Evolutionary conservation across 2,113 vertebrate species (phyloP), one percentile per base, ranked within the genome.

Genomic region (Mormyrus lacerda): DNA sequence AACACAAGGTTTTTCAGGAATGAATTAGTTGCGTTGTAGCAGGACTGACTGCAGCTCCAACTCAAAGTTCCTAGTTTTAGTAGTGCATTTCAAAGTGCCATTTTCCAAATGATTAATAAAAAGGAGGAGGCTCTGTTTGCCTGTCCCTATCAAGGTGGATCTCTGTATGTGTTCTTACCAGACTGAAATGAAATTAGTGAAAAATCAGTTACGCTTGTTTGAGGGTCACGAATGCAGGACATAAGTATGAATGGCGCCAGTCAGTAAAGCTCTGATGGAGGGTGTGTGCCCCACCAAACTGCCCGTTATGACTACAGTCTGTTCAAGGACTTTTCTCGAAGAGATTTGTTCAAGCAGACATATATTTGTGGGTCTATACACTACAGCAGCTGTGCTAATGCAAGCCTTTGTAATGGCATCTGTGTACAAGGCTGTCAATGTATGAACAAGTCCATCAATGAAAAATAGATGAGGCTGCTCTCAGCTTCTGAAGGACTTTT

Each of bases 401-500:
- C n/a, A 27, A 53, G 27, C 47, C 50, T 84, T 84, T 19, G 9
- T 31, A 35, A 35, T 87, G 24, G n/a, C 4, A 50, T 27, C 27
- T 48, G 45, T 53, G 48, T 47, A 17, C 47, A 47, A 51, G 11
- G 48, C 50, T 35, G 35, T 44, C 39, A 47, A 83, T n/a, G 8
- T 83, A 83, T 47, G 79, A 42, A 83, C 7, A 83, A 24, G 44
- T 47, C 44, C 44, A 24, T 84, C 44, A 44, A 4, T 47, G 24
- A 84, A 19, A 79, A 79, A 79, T 17, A 6, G 17, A 10, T 17
- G 85, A 5, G 50, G n/a, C 27, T 17, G 50, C 27, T 50, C 50
- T 87, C 85, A 87, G 85, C 50, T 35, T 47, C 50, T 31, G 85
- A 21, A 87, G 85, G 35, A 53, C n/a, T 51, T 87, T 53, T 87